Base-by-base conservation (phyloP, 2,113 vertebrate genomes). In the Tamias sibiricus region DNA sequence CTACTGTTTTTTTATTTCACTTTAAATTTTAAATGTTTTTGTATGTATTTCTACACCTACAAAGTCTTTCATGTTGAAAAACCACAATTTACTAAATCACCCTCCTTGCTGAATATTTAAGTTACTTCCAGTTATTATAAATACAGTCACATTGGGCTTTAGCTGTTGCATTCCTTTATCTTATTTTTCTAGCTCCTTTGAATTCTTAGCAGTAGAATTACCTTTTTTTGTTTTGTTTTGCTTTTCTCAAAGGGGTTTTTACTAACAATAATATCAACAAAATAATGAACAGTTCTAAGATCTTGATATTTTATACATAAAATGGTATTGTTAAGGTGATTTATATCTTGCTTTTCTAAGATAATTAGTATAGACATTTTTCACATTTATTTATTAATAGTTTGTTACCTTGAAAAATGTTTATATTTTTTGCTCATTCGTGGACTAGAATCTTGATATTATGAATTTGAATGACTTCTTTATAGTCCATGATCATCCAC, bases 301-400 rank as follows among this genome's bases (percentile, higher is more conserved):
- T 37, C 28, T 26, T 91, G 72, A 87, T 37, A 75, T 92, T 95
- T 90, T 95, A 76, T 32, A 59, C 6, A 77, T 49, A 79, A 92
- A 89, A 86, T 49, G 4, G 30, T 35, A 62, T 22, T 57, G 19
- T 40, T 80, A 79, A 90, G 16, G 47, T n/a, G 59, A 42, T 72
- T 82, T 62, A 72, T 40, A 72, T 42, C 52, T 90, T 91, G 4
- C 10, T 49, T 75, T 87, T 80, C 49, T 87, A 90, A 95, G 20
- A 75, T 35, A 44, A 79, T 87, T 59, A 76, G 52, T 62, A 82
- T n/a, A 52, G 81, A 69, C 14, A 59, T 32, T 89, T 87, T n/a
- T 66, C 19, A 77, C 71, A 6, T 86, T 92, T 69, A 26, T 68
- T 94, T 80, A 95, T 57, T 37, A 69, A 71, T 71, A 37, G 54